Evolutionary conservation across 1,140 invertebrate genomes (phyloP).

Genomic region (Nasonia vitripennis): DNA sequence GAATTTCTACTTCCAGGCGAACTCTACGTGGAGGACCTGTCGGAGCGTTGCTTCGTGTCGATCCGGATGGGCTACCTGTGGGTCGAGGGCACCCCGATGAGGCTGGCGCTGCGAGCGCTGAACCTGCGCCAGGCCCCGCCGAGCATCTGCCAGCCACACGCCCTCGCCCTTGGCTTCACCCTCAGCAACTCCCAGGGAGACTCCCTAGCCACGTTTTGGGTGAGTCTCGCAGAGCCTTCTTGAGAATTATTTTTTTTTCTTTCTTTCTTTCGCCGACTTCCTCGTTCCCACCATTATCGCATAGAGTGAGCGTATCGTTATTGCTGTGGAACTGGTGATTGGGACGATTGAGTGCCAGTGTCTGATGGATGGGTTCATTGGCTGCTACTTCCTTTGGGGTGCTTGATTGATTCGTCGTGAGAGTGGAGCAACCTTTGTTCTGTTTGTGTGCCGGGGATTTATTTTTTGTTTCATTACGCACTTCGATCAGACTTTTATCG

Average conservation of each 20-base stretch:
- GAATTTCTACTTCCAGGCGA: slow-evolving; percentile 66
- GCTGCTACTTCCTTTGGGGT: background rate
- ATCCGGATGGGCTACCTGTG: slow-evolving; percentile 74
- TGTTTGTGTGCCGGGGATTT: too few species aligned
- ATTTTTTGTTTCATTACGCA: background rate
- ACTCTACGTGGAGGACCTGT: slow-evolving; percentile 72
- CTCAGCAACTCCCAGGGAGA: slow-evolving; percentile 69
- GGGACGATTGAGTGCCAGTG: background rate
- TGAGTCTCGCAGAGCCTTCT: slow-evolving; percentile 56
- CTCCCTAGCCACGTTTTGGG: slow-evolving; percentile 71
- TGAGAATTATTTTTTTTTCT: background rate
- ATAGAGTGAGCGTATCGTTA: background rate
- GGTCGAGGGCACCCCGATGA: slow-evolving; percentile 71
- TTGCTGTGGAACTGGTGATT: background rate
- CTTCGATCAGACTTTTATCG: background rate
- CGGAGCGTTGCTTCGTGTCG: slow-evolving; percentile 67
- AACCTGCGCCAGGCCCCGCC: slow-evolving; percentile 73
- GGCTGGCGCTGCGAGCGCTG: slow-evolving; percentile 72
- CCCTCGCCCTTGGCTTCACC: slow-evolving; percentile 70
- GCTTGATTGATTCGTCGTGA: background rate
- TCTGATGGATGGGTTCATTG: background rate
- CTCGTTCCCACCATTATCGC: background rate
- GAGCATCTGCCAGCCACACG: slow-evolving; percentile 69
- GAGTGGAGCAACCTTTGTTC: background rate
- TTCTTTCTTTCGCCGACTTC: background rate